phyloP scores from a whole-genome alignment of 2,888 invertebrate genomes.

The Chaetoderma sp. region DNA sequence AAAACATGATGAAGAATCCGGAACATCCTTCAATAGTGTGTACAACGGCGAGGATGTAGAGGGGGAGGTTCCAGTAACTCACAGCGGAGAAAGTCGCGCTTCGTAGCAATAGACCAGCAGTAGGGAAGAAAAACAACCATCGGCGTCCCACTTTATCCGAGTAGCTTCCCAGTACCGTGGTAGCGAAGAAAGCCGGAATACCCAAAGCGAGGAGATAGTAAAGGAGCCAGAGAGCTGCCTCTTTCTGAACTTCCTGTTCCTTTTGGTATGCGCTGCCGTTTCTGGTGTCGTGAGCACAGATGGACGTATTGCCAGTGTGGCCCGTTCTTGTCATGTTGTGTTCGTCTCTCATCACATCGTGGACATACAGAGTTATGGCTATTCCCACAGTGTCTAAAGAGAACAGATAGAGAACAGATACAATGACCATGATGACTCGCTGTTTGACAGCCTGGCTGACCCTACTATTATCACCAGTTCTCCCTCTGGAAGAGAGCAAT shows the following conservation, averaged over 20 bases:
- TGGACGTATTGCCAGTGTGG: too few species aligned
- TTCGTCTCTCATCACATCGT: too few species aligned
- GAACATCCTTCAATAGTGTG: constrained; percentile 36
- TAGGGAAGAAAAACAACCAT: not conserved
- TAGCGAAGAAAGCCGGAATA: not conserved
- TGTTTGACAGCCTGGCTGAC: too few species aligned
- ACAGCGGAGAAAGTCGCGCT: not conserved
- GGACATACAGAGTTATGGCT: too few species aligned
- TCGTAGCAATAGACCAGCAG: not conserved
- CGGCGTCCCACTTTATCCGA: not conserved
- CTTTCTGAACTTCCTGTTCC: not conserved
- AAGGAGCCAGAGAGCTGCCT: not conserved
- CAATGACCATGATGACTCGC: too few species aligned
- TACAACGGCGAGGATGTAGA: constrained; percentile 26
- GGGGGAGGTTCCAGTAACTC: not conserved
- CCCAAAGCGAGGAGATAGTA: not conserved
- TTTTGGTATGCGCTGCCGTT: too few species aligned
- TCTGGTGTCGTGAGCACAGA: too few species aligned
- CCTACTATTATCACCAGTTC: too few species aligned
- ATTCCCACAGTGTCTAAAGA: too few species aligned
- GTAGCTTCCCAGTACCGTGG: not conserved
- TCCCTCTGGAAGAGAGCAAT: too few species aligned
- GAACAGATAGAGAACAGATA: too few species aligned
- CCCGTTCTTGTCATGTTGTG: too few species aligned
- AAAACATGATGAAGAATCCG: constrained; percentile 36